phyloP scores from a whole-genome alignment of 2,888 invertebrate species.

The Lasioglossum malachurum region DNA sequence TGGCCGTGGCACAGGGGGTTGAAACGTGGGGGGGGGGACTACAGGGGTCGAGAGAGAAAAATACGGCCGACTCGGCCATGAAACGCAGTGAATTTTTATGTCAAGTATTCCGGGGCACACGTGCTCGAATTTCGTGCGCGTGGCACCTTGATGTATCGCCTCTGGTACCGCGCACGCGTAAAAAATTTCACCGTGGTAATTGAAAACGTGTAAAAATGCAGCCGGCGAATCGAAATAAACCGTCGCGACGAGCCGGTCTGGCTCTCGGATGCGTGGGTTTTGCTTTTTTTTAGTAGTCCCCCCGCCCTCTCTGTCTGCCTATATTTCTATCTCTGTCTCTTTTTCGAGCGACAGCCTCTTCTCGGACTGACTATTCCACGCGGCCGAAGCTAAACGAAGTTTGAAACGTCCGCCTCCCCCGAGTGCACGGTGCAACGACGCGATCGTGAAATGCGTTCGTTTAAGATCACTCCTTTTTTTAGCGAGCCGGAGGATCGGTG shows the following conservation, averaged over 20 bases:
- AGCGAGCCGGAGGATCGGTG: not conserved
- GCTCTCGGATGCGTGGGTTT: not conserved
- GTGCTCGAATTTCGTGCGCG: conserved; percentile 60
- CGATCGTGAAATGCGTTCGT: not conserved
- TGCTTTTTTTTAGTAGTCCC: not conserved
- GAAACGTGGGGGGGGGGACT: too few species aligned
- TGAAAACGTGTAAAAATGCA: conserved; percentile 56
- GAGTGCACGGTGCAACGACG: not conserved
- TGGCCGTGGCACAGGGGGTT: not conserved
- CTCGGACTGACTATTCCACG: not conserved
- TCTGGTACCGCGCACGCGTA: conserved; percentile 11
- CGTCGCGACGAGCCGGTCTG: conserved; percentile 9
- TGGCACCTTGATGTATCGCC: conserved; percentile 60
- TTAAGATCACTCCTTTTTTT: not conserved
- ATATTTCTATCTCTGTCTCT: not conserved
- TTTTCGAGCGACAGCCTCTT: conserved; percentile 3
- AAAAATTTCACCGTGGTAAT: conserved; percentile 55
- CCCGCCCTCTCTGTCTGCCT: not conserved
- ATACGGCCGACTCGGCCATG: conserved; percentile 36
- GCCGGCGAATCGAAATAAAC: conserved; percentile 20
- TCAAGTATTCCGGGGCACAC: conserved; percentile 54
- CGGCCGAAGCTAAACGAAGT: conserved; percentile 23
- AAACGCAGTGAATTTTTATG: conserved; percentile 58
- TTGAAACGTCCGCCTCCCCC: not conserved
- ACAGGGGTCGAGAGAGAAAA: conserved; percentile 32